Evolutionary conservation across 2,888 invertebrate species (phyloP).

Genomic region (Allolobophora icterica): DNA sequence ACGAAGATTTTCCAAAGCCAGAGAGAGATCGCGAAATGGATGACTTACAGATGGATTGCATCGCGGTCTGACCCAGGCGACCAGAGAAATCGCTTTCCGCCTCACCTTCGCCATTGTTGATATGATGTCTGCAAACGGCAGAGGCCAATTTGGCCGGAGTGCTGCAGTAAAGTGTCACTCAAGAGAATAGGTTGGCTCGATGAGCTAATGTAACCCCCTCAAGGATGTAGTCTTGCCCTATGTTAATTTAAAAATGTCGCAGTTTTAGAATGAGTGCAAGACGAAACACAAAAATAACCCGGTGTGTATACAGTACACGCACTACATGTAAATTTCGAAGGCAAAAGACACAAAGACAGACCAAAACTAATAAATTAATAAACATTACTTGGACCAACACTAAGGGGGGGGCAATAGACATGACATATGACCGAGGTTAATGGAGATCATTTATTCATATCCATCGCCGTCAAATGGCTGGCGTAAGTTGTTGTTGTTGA

Average conservation of each 20-base stretch:
- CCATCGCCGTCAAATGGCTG: no score
- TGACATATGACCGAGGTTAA: no score
- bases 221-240: background rate
- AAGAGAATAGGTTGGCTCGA: background rate
- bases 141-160: background rate
- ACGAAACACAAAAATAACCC: background rate
- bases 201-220: background rate
- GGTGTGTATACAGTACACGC: no score
- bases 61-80: background rate
- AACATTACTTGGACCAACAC: no score
- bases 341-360: no score
- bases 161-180: background rate
- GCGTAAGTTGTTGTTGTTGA: no score
- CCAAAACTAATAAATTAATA: no score
- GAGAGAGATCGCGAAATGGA: background rate
- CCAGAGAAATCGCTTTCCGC: background rate
- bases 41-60: background rate
- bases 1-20: background rate
- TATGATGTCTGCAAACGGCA: background rate
- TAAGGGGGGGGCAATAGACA: no score
- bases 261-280: background rate
- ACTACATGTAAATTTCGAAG: no score
- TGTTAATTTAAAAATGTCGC: background rate
- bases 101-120: slow-evolving; percentile 17
- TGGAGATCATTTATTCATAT: no score